Base-by-base conservation (phyloP, 35 echinoderm and acorn worm genomes). In the Stichopus chloronotus region DNA sequence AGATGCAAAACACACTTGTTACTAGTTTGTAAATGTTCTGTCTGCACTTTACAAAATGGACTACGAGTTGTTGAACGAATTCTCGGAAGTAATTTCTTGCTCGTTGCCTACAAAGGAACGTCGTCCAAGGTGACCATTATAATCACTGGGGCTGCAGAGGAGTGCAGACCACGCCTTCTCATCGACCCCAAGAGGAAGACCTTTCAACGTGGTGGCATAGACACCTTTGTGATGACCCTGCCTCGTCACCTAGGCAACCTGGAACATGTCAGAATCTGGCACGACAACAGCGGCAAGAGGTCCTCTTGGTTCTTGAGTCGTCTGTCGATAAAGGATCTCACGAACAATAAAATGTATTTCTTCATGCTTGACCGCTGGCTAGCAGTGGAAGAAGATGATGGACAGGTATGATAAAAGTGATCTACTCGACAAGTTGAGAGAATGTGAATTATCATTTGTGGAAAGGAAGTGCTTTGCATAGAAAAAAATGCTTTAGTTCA, bases 341-440 rank as follows among this genome's bases (percentile, higher is more conserved):
- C 95, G 78, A 95, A 59, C 4, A 69, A 94, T 60, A 90, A 88
- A 58, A 88, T 90, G 84, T 98, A 92, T 72, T 98, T 92, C 89
- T 95, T 98, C 74, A 98, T 98, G 97, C 91, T 95, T 23, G 97
- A 98, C 79, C 83, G 93, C 4, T 98, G 97, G 97, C 78, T 98
- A 4, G 94, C 97, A 56, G 97, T 98, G 6, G 97, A 98, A 85
- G 94, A 98, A 71, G 97, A 98, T n/a, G 97, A 98, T 25, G 97
- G 97, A 5, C 96, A 98, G 96, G 96, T 98, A 30, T 84, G 60
- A 53, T 30, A 21, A n/a, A n/a, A 22, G 30, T 0, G 30, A 43
- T 43, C 30, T 1, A 43, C 3, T 43, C 30, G 30, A 0, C 0
- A 43, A 43, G 30, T 43, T 1, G 30, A 43, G 30, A 43, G 30